Conservation (phyloP, 2,113 vertebrate genomes). For the Clinocottus analis region DNA sequence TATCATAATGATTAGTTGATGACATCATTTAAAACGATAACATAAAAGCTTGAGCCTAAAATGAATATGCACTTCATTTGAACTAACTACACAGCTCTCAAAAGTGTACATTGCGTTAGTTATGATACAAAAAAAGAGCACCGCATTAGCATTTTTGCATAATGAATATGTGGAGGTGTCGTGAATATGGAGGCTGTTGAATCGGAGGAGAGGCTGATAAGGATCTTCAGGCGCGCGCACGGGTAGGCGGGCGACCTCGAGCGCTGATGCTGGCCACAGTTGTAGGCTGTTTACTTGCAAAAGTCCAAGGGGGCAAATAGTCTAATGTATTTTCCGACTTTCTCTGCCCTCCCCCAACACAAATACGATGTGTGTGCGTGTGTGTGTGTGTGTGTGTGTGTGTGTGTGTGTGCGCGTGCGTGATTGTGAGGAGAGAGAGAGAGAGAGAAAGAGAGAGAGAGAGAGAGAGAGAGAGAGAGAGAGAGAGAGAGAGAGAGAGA, state of each 20-base stretch:
- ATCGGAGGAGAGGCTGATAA: conserved; percentile 68
- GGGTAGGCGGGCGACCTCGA: conserved; percentile 47
- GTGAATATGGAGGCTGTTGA: conserved; percentile 81
- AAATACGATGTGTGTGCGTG: conserved; percentile 22
- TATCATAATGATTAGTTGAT: conserved; percentile 51
- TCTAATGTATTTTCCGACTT: conserved; percentile 63
- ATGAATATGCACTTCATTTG: conserved; percentile 14
- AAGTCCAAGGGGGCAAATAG: conserved; percentile 65
- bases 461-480: background rate
- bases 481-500: background rate
- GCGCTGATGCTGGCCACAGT: conserved; percentile 50
- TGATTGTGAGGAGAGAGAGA: background rate
- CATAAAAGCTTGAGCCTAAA: background rate
- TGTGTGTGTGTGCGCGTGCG: conserved; percentile 5
- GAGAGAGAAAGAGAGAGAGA: background rate
- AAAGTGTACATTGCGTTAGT: conserved; percentile 44
- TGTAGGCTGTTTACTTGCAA: conserved; percentile 58
- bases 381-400: conserved; percentile 4
- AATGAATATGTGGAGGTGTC: conserved; percentile 79
- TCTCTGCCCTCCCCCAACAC: conserved; percentile 36
- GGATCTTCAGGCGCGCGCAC: conserved; percentile 70
- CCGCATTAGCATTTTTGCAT: conserved; percentile 82
- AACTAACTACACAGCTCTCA: background rate
- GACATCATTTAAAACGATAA: conserved; percentile 32
- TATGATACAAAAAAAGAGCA: conserved; percentile 56